Conservation (phyloP, 37 sponge, comb jelly and placozoan species). For the Axinella damicornis region DNA sequence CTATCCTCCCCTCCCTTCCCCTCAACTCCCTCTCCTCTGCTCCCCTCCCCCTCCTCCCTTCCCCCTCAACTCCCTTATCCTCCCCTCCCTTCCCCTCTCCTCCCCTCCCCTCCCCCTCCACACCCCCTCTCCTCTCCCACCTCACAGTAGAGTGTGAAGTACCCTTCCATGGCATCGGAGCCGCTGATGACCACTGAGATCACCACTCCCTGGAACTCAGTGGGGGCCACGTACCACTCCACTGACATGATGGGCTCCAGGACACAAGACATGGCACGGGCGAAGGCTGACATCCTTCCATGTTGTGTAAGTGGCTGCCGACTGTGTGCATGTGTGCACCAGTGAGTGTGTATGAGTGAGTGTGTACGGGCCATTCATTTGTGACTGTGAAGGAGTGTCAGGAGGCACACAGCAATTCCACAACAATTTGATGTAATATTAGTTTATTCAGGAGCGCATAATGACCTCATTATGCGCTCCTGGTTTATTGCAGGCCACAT, state of each 20-base stretch:
- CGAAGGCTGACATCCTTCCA: slow-evolving; percentile 90
- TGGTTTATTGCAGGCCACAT: too few relatives aligned
- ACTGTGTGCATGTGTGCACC: slow-evolving; percentile 60
- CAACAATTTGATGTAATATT: too few relatives aligned
- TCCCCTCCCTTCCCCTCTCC: not conserved
- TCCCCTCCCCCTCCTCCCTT: not conserved
- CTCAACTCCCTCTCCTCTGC: too few relatives aligned
- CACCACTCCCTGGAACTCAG: slow-evolving; percentile 89
- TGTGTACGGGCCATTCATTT: too few relatives aligned
- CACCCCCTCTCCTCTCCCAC: slow-evolving; percentile 36
- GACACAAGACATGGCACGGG: slow-evolving; percentile 65
- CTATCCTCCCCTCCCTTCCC: too few relatives aligned
- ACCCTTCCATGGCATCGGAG: slow-evolving; percentile 86
- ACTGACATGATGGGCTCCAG: slow-evolving; percentile 96
- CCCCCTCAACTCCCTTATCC: not conserved
- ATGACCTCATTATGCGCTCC: too few relatives aligned
- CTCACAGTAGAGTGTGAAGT: slow-evolving; percentile 82
- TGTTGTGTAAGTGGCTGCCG: slow-evolving; percentile 94
- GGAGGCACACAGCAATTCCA: too few relatives aligned
- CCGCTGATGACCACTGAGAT: slow-evolving; percentile 85
- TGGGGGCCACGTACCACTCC: slow-evolving; percentile 86
- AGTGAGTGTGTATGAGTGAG: too few relatives aligned
- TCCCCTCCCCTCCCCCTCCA: not conserved
- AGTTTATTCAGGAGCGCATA: too few relatives aligned
- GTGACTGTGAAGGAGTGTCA: too few relatives aligned